Base-by-base conservation (phyloP, 2,797 vertebrate species). In the Sebastes vulpes region DNA sequence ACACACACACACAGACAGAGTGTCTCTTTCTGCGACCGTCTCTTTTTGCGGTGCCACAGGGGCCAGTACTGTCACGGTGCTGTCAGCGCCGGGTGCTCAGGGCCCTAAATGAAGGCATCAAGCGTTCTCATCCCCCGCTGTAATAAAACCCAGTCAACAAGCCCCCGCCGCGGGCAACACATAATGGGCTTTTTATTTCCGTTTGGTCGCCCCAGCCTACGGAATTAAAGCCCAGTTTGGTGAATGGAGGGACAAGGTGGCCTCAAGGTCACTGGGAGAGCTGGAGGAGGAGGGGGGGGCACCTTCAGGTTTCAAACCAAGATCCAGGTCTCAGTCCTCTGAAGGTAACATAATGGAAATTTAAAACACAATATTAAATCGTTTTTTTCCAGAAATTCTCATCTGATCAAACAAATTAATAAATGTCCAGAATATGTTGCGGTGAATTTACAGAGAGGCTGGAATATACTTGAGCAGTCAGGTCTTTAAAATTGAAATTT, bases 141-240 rank as follows among this genome's bases (percentile, higher is more conserved):
- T 92, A 95, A 95, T 96, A 96, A 96, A 96, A 96, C 77, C 92
- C 89, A 90, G 94, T 95, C 95, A 96, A 96, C 96, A 96, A 96
- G 90, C 92, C 92, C 91, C 87, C 75, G 94, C 93, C 86, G 85
- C 89, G 35, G 95, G 94, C 94, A 82, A 91, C 91, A 85, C 79
- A 92, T 95, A 93, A 95, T 94, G 93, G 93, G 89, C 92, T 95
- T 96, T 96, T 96, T 95, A 96, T 97, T 96, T 96, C 92, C 91
- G 89, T 93, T 96, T 94, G 90, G 94, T 94, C 88, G 89, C 89
- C 77, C 73, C 92, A 79, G 92, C 91, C 87, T 85, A 87, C 88
- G 79, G 90, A 95, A 95, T 96, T 94, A 96, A 95, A 95, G 90
- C 89, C 90, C 83, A 83, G 88, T 94, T 94, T 93, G 89, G 90